Evolutionary conservation across 2,888 invertebrate species (phyloP).

Genomic region (Sminthurinus aureus): DNA sequence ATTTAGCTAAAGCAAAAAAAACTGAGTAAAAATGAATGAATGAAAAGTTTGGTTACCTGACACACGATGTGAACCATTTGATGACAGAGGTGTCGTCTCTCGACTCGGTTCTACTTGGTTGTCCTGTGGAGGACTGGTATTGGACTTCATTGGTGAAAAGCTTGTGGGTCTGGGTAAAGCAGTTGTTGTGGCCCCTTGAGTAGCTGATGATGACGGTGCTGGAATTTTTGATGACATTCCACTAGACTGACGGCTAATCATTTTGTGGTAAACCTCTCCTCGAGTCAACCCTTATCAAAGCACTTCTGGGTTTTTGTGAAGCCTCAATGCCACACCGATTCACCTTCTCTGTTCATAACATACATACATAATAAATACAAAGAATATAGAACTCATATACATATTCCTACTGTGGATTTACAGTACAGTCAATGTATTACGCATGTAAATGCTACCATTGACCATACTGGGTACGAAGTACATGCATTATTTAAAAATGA

Average conservation of each 20-base stretch:
- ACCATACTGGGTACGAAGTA: too few species aligned
- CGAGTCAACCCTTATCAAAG: conserved; percentile 24
- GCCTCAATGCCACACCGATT: conserved; percentile 17
- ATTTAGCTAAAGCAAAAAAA: background rate
- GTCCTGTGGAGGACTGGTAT: conserved; percentile 24
- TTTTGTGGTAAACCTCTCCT: background rate
- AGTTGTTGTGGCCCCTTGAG: conserved; percentile 24
- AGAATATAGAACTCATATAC: background rate
- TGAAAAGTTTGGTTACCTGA: conserved; percentile 21
- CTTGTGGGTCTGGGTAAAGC: conserved; percentile 36
- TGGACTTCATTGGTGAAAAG: conserved; percentile 33
- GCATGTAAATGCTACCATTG: too few species aligned
- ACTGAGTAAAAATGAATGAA: background rate
- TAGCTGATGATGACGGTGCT: conserved; percentile 1
- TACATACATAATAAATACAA: background rate
- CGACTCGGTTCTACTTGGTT: conserved; percentile 21
- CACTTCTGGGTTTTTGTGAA: background rate
- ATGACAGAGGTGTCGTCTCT: conserved; percentile 34
- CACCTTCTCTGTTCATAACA: background rate
- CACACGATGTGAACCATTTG: conserved; percentile 10
- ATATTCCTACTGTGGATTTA: background rate
- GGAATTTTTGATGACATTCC: conserved; percentile 34
- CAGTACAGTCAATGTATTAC: too few species aligned
- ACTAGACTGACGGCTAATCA: conserved; percentile 41
- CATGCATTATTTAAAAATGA: too few species aligned